Conservation (phyloP, 2,113 vertebrate genomes). For the Psilopogon haemacephalus region DNA sequence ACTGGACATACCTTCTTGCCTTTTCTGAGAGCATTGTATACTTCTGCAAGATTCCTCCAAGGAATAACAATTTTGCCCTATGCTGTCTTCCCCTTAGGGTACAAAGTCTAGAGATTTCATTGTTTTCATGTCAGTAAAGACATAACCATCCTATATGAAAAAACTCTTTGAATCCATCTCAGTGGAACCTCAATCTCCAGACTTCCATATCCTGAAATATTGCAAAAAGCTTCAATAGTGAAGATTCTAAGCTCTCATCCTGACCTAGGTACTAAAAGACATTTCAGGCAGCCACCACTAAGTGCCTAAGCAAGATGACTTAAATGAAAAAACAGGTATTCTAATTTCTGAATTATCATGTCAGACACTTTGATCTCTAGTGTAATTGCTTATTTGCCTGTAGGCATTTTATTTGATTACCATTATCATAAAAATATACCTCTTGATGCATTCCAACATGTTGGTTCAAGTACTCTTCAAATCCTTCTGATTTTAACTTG, state of each 20-base stretch:
- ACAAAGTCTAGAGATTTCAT: background rate
- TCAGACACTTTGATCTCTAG: constrained; percentile 48
- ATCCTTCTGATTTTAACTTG: background rate
- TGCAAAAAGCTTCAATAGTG: background rate
- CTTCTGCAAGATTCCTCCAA: background rate
- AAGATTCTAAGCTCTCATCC: background rate
- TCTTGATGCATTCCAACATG: constrained; percentile 19
- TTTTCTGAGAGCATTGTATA: background rate
- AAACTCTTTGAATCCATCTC: background rate
- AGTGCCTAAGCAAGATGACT: background rate
- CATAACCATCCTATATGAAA: background rate
- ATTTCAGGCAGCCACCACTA: background rate
- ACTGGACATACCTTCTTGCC: background rate
- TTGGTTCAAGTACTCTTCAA: constrained; percentile 42
- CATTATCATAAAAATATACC: constrained; percentile 34
- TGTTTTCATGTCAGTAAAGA: background rate
- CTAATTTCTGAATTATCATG: constrained; percentile 24
- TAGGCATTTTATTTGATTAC: constrained; percentile 24
- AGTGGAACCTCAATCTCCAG: background rate
- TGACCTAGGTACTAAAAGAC: background rate
- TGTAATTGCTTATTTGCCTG: constrained; percentile 12
- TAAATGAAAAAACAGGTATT: constrained; percentile 41
- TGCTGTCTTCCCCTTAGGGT: background rate
- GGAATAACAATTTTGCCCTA: background rate
- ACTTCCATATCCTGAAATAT: background rate